These are phyloP conservation scores for Battus philenor DNA, from an alignment of 1,140 invertebrate genomes.

Conservation along the genomic window DNA sequence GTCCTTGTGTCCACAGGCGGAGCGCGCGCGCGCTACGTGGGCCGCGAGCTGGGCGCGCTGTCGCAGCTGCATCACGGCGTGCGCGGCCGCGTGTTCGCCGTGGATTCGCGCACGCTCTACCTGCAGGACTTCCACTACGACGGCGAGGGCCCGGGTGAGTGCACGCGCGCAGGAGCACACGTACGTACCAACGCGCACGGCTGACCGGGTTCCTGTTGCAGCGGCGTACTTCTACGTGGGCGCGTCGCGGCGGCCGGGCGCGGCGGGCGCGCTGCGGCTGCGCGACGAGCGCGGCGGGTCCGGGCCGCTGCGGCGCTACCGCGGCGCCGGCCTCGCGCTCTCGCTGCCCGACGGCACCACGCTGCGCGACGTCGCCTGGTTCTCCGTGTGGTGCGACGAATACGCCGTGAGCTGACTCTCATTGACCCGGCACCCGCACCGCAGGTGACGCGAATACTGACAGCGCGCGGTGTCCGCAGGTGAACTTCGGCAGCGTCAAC, in stretches of 20 bases:
- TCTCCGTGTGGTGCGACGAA: constrained; percentile 93
- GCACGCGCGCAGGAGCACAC: constrained; percentile 92
- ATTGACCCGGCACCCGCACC: no score
- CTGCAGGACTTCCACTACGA: constrained; percentile 93
- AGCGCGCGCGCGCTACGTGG: constrained; percentile 78
- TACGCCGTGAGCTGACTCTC: no score
- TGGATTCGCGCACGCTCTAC: constrained; percentile 90
- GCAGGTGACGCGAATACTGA: no score
- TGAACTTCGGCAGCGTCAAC: constrained; percentile 93
- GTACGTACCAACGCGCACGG: constrained; percentile 80
- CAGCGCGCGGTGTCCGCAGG: constrained; percentile 78
- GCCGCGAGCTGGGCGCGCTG: constrained; percentile 86
- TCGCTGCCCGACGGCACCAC: constrained; percentile 91
- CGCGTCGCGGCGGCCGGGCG: constrained; percentile 77
- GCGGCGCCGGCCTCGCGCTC: constrained; percentile 87
- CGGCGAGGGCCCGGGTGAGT: constrained; percentile 88
- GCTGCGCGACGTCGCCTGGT: constrained; percentile 88
- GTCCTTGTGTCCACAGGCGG: constrained; percentile 22
- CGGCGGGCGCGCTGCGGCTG: constrained; percentile 83
- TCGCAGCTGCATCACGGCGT: constrained; percentile 88
- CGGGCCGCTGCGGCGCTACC: constrained; percentile 84
- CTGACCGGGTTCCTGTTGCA: constrained; percentile 40
- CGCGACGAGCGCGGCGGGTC: constrained; percentile 87
- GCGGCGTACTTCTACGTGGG: constrained; percentile 93
- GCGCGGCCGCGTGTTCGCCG: constrained; percentile 90